Base-by-base conservation (phyloP, 2,888 invertebrate genomes). In the Ptilodon capucinus region DNA sequence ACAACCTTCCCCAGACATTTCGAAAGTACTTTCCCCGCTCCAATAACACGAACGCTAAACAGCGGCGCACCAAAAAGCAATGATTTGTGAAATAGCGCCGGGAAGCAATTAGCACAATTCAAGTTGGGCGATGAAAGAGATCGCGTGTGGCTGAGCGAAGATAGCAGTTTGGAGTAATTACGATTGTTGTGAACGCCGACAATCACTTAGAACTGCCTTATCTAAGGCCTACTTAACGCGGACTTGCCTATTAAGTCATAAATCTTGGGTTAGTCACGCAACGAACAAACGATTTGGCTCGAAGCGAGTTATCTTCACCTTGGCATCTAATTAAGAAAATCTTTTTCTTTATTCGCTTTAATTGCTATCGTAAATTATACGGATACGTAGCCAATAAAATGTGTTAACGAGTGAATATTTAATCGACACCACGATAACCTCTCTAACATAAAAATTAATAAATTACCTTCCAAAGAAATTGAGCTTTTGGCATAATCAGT, bases 151-250 rank as follows among this genome's bases (percentile, higher is more conserved):
- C 64, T 64, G 58, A 76, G 63, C 75, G 71, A 72, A 88, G 89
- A 89, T 89, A 90, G 82, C 77, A 86, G 88, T 88, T 90, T 85
- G 76, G 87, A 90, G 86, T 89, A 89, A 90, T 91, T 91, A 90
- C 89, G 85, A 87, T 89, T 89, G 90, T 90, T 89, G 89, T 88
- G 89, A 88, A 83, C 77, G 83, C 88, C 90, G 89, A 90, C 90
- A 90, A 89, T 91, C 90, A 91, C 89, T 90, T 90, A 91, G 85
- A 86, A 80, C 81, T 84, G 79, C 85, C 90, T 91, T 90, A 90
- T 90, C 90, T 89, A 84, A 88, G 86, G 69, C 83, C 86, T 89
- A 87, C 87, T 90, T 89, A 89, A 86, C 86, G 87, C 83, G 75
- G 81, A 81, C 84, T 81, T 73, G 68, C 78, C 87, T 90, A 91